phyloP scores from a whole-genome alignment of 2,888 invertebrate species.

The Drosophila parthenogenetica region DNA sequence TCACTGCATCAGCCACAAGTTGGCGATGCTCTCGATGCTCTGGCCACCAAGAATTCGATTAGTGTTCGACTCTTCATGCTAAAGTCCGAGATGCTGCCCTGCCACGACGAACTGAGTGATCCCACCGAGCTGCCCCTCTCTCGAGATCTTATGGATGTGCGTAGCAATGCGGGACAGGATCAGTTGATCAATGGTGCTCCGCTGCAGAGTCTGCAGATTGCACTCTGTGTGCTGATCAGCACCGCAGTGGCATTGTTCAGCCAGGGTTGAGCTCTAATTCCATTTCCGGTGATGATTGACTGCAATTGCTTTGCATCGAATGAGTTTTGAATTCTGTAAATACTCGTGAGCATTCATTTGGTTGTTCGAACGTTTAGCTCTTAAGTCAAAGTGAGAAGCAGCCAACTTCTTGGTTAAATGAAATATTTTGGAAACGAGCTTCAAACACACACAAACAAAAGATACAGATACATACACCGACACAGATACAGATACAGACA shows the following conservation, averaged over 20 bases:
- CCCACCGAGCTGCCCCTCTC: slow-evolving; percentile 88
- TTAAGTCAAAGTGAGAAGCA: slow-evolving; percentile 29
- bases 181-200: slow-evolving; percentile 46
- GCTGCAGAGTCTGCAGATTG: slow-evolving; percentile 22
- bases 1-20: slow-evolving; percentile 25
- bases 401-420: slow-evolving; percentile 31
- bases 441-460: slow-evolving; percentile 44
- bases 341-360: slow-evolving; percentile 60
- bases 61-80: slow-evolving; percentile 86
- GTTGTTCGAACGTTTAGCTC: slow-evolving; percentile 32
- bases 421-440: slow-evolving; percentile 71
- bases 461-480: slow-evolving; percentile 10
- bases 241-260: slow-evolving; percentile 30
- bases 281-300: not conserved
- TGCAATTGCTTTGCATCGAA: not conserved
- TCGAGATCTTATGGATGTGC: slow-evolving; percentile 85
- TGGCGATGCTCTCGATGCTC: slow-evolving; percentile 58
- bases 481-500: slow-evolving; percentile 27
- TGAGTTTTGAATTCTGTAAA: slow-evolving; percentile 63
- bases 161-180: slow-evolving; percentile 79
- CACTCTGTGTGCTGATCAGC: slow-evolving; percentile 27
- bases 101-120: slow-evolving; percentile 87
- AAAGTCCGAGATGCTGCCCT: slow-evolving; percentile 87
- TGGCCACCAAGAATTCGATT: slow-evolving; percentile 67
- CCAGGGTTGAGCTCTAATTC: slow-evolving; percentile 31